phyloP scores from a whole-genome alignment of 2,113 vertebrate genomes.

The Himantopus leucocephalus region DNA sequence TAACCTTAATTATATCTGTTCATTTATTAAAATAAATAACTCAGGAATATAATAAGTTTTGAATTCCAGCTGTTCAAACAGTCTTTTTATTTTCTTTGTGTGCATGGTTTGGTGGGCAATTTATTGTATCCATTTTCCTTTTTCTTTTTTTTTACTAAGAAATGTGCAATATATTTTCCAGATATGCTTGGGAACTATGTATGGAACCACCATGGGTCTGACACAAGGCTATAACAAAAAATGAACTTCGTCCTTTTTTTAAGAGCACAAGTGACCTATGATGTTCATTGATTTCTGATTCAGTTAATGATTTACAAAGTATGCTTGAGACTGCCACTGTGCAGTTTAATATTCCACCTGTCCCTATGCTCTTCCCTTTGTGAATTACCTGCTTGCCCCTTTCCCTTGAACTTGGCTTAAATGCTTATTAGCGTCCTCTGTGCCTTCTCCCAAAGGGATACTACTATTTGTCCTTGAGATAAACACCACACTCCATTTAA shows the following conservation, averaged over 20 bases:
- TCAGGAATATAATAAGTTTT: conserved; percentile 23
- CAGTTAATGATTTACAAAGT: background rate
- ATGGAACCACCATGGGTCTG: background rate
- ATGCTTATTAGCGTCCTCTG: background rate
- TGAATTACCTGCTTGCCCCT: background rate
- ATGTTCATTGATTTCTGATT: background rate
- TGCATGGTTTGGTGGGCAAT: background rate
- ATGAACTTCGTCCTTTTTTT: background rate
- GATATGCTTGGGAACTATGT: background rate
- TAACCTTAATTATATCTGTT: conserved; percentile 52
- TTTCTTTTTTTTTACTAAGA: background rate
- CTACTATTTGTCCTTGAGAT: background rate
- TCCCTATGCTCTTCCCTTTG: background rate
- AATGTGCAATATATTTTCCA: conserved; percentile 39
- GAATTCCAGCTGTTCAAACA: conserved; percentile 64
- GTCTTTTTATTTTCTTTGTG: conserved; percentile 14
- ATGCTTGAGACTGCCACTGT: background rate
- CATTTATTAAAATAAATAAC: conserved; percentile 65
- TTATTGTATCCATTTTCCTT: conserved; percentile 18
- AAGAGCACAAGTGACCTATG: background rate
- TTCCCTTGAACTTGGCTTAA: background rate
- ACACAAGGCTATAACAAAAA: background rate
- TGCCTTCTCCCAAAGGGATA: background rate
- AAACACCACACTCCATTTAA: background rate
- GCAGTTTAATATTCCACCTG: background rate